These are phyloP conservation scores for Ctenodactylus gundi DNA, from an alignment of 2,113 vertebrate species.

Conservation along the genomic window DNA sequence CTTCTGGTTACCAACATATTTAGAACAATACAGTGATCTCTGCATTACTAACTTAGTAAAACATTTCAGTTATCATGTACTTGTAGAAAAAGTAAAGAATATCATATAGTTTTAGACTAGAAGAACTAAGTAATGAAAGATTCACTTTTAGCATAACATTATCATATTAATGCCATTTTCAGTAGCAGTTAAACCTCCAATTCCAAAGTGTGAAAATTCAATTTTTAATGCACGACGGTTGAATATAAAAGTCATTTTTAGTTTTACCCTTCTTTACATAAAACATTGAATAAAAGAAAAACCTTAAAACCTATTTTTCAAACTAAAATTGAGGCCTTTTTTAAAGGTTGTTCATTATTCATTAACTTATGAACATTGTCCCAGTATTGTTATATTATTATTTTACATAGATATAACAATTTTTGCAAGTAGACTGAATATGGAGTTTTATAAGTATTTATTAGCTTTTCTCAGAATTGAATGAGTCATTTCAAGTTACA, in stretches of 20 bases:
- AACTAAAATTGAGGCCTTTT: slow-evolving; percentile 41
- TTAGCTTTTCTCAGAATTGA: slow-evolving; percentile 60
- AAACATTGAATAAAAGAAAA: neutral
- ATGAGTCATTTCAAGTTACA: slow-evolving; percentile 56
- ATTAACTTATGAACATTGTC: slow-evolving; percentile 35
- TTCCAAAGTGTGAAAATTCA: slow-evolving; percentile 54
- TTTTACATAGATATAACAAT: slow-evolving; percentile 1
- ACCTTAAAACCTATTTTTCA: slow-evolving; percentile 24
- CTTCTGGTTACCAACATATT: neutral
- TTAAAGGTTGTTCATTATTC: slow-evolving; percentile 32
- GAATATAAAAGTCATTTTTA: slow-evolving; percentile 49
- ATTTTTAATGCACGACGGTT: slow-evolving; percentile 55
- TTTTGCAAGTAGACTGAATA: slow-evolving; percentile 39
- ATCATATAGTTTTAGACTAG: neutral
- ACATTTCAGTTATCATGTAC: neutral
- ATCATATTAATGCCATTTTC: slow-evolving; percentile 51
- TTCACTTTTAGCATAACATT: slow-evolving; percentile 43
- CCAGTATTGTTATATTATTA: slow-evolving; percentile 30
- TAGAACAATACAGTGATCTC: neutral
- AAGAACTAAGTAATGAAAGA: neutral
- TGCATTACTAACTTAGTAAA: neutral
- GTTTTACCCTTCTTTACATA: slow-evolving; percentile 21
- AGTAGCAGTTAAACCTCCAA: neutral
- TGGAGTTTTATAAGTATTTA: slow-evolving; percentile 62
- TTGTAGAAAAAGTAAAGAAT: neutral